Percentiles rank a stretch among this genome's conserved stretches.
Evolutionary conservation across 2,113 vertebrate species (phyloP).

Genomic region (Phainopepla nitens): DNA sequence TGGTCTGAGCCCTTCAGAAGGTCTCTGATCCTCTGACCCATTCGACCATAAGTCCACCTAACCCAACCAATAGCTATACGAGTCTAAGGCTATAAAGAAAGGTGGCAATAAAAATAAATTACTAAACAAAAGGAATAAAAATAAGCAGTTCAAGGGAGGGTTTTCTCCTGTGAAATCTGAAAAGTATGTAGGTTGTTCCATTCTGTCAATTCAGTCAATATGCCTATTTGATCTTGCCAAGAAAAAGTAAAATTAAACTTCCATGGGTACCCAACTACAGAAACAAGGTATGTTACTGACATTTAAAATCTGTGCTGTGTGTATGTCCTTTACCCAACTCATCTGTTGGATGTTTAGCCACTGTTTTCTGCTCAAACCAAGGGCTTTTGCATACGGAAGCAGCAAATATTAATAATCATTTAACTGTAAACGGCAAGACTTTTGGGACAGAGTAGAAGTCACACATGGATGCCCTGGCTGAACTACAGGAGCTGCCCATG

Average conservation of each 20-base stretch:
- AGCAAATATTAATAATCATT: not conserved
- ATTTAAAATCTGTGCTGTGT: not conserved
- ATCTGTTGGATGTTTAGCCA: not conserved
- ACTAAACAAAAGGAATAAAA: not conserved
- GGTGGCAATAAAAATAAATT: slow-evolving; percentile 52
- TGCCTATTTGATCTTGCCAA: not conserved
- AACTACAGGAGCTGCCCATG: not conserved
- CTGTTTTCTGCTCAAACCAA: not conserved
- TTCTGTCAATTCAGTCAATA: not conserved
- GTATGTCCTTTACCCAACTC: not conserved
- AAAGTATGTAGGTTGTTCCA: not conserved
- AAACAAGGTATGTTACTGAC: not conserved
- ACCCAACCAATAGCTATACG: not conserved
- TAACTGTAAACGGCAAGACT: not conserved
- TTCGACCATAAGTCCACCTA: slow-evolving; percentile 36
- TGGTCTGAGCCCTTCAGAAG: slow-evolving; percentile 47
- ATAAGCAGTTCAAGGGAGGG: not conserved
- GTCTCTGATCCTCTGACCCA: slow-evolving; percentile 49
- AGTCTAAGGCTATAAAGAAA: slow-evolving; percentile 28
- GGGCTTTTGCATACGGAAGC: not conserved
- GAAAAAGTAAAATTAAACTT: not conserved
- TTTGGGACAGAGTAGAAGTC: not conserved
- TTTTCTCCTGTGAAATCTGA: not conserved
- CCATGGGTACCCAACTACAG: not conserved
- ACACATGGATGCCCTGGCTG: not conserved